These are phyloP conservation scores for Fregetta grallaria DNA, from an alignment of 2,113 vertebrate species.

Conservation along the genomic window DNA sequence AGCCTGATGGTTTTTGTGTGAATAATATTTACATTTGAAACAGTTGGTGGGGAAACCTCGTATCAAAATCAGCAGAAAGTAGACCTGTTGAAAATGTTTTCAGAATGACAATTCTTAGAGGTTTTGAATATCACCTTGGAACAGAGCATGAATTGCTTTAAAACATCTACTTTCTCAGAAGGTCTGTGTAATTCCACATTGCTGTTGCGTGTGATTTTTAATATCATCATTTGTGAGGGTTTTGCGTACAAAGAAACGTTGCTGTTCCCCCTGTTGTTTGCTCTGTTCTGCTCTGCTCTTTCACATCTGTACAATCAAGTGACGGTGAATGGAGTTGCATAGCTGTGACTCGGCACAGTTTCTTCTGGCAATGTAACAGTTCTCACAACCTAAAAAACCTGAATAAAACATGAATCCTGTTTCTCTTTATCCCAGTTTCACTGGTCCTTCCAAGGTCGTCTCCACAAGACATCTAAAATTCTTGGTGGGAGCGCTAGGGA, in stretches of 20 bases:
- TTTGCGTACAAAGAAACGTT: neutral
- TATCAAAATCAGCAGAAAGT: constrained; percentile 30
- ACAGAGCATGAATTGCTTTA: neutral
- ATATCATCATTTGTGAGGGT: neutral
- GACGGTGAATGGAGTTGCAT: neutral
- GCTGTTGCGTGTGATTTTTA: neutral
- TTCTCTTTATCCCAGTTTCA: neutral
- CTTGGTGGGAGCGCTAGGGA: neutral
- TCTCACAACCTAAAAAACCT: neutral
- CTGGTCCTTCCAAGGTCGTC: neutral
- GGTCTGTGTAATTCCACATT: neutral
- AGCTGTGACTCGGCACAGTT: neutral
- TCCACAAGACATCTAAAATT: neutral
- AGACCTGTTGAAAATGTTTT: neutral
- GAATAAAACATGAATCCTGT: neutral
- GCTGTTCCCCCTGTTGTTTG: neutral
- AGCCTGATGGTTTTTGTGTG: constrained; percentile 60
- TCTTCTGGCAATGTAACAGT: neutral
- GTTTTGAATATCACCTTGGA: constrained; percentile 20
- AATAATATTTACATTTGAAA: constrained; percentile 63
- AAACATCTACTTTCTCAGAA: neutral
- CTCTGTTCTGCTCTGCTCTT: constrained; percentile 31
- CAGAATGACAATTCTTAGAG: neutral
- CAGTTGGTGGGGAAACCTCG: constrained; percentile 66
- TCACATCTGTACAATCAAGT: neutral